Evolutionary conservation across 2,888 invertebrate species (phyloP), one percentile per base, ranked within the genome.

Genomic region (Phymatocera aterrima): DNA sequence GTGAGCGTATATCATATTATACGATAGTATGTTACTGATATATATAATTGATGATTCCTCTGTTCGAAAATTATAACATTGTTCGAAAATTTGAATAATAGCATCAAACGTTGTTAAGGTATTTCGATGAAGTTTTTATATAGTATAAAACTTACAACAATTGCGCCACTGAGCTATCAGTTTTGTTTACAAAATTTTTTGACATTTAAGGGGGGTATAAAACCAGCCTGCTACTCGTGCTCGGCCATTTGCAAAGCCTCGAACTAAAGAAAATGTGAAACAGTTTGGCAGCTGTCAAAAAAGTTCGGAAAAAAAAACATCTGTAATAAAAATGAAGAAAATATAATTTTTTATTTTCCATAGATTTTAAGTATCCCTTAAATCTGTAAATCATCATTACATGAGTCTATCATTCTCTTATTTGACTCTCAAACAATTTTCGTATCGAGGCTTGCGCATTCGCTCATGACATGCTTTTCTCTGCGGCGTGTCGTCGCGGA

Each of bases 101-200:
- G n/a, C n/a, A n/a, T n/a, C n/a, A n/a, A n/a, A n/a, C n/a, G n/a
- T n/a, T n/a, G n/a, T n/a, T n/a, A n/a, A n/a, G n/a, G n/a, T n/a
- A n/a, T n/a, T n/a, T n/a, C n/a, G n/a, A n/a, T n/a, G n/a, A n/a
- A n/a, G n/a, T n/a, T n/a, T n/a, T n/a, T n/a, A n/a, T n/a, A n/a
- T n/a, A 31, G 3, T 40, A 75, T 57, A 1, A 18, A 21, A 75
- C 60, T 75, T 75, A 75, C 60, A 40, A 15, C 15, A 57, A 57
- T 18, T 37, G 40, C 21, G n/a, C 28, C 75, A 37, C 60, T 43
- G 60, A 60, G 40, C 24, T 8, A 40, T 60, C 75, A 40, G 24
- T 75, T 75, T 60, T 75, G 75, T 75, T 75, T 75, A 75, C 75
- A 75, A 75, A n/a, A 75, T 75, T 75, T 75, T 75, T 54, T 75